A percentile compares a stretch with the other conserved stretches of the same genome.
Conservation (phyloP, 2,888 invertebrate genomes). For the Brachylomia viminalis region DNA sequence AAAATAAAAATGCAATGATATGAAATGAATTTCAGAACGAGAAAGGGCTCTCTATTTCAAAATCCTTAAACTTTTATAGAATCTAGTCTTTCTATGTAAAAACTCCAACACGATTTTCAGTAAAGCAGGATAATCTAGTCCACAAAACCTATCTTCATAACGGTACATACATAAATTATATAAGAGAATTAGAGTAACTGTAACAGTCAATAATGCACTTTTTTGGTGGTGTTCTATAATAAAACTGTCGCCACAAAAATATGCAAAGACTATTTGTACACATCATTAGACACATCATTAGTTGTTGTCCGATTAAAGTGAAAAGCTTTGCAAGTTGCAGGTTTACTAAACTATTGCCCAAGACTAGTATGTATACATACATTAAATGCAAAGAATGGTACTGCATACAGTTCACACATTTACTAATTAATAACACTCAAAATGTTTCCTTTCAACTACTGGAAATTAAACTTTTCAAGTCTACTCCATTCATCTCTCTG, state of each 20-base stretch:
- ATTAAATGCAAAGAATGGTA: not conserved
- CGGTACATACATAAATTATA: not conserved
- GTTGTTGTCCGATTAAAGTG: not conserved
- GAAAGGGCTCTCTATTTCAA: not conserved
- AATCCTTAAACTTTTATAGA: not conserved
- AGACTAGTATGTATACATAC: not conserved
- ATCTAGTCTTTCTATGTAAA: not conserved
- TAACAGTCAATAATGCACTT: not conserved
- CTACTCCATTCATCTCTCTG: constrained; percentile 72
- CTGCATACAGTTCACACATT: not conserved
- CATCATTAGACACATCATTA: not conserved
- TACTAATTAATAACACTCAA: not conserved
- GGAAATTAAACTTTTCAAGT: not conserved
- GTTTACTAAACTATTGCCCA: too few relatives aligned
- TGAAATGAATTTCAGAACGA: not conserved
- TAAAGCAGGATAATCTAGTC: not conserved
- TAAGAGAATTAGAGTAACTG: not conserved
- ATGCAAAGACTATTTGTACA: not conserved
- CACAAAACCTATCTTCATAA: not conserved
- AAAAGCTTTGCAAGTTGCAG: not conserved
- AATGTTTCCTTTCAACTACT: not conserved
- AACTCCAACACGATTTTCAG: too few relatives aligned
- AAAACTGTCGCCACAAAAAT: not conserved
- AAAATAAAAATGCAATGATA: not conserved
- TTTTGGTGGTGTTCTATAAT: not conserved